Evolutionary conservation across 2,797 vertebrate genomes (phyloP), one percentile per base, ranked within the genome.

Genomic region (Lerista edwardsae): DNA sequence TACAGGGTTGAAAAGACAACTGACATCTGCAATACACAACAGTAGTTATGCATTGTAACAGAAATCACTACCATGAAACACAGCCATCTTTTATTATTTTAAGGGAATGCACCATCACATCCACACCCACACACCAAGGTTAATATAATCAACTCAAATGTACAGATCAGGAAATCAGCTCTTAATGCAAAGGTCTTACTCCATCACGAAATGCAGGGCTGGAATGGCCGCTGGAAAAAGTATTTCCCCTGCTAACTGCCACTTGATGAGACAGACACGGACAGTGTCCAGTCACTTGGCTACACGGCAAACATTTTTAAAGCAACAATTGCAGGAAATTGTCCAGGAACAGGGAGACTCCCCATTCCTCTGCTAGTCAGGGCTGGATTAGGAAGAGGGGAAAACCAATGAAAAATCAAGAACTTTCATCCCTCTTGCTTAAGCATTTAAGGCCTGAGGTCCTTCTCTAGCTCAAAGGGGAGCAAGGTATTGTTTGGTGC

Each of bases 1-100:
- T 88, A 94, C 94, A 85, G 88, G 72, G 79, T 81, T 91, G 90
- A 83, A 85, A 87, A 89, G 83, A 86, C 86, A 88, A 90, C 7
- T 83, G 85, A 62, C 72, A 77, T 62, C 81, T 82, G 89, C 91
- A 90, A 89, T 2, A 81, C 82, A 83, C 85, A 0, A 0, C 78
- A 83, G 89, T 72, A 80, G 0, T 25, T 85, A 4, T 75, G 44
- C 62, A 89, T 79, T 86, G 76, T 61, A 83, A 67, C 83, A 2
- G 64, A 59, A 89, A 87, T 71, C 83, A 80, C 87, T 61, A 86
- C 31, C 0, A 44, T 21, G 0, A 1, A 80, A 87, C 41, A 34
- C 2, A 88, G 88, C 82, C 90, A 67, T 71, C 65, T 61, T 68
- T 21, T 19, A 82, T 67, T 73, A 34, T 65, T 75, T 79, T 88